These are phyloP conservation scores for Columba livia DNA, from an alignment of 2,113 vertebrate genomes.

Conservation along the genomic window DNA sequence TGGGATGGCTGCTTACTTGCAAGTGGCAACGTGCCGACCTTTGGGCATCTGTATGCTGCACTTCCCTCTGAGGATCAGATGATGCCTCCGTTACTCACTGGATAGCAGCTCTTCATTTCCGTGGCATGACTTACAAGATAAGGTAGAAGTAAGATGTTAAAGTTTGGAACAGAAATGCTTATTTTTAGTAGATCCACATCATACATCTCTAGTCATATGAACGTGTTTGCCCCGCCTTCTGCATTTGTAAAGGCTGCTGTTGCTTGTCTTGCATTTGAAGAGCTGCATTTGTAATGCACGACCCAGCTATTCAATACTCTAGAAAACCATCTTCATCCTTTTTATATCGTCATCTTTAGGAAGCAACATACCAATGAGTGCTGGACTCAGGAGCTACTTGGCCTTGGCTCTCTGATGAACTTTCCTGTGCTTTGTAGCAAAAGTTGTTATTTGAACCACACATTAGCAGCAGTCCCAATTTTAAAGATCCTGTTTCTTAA, in stretches of 20 bases:
- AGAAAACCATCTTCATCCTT: neutral
- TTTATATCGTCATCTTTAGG: neutral
- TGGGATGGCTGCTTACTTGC: neutral
- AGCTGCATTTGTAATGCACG: neutral
- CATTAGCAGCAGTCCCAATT: neutral
- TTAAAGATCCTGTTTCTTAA: neutral
- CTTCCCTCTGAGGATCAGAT: neutral
- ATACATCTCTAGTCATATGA: neutral
- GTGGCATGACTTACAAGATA: neutral
- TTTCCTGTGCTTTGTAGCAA: neutral
- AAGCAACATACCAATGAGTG: neutral
- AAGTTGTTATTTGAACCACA: neutral
- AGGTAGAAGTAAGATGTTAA: neutral
- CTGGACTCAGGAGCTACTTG: neutral
- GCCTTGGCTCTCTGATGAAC: neutral
- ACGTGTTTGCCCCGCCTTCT: neutral
- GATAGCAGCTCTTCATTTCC: neutral
- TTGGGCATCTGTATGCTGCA: neutral
- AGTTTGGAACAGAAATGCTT: neutral
- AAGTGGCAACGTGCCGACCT: neutral
- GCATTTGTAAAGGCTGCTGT: neutral
- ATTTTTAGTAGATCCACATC: neutral
- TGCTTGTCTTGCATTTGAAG: neutral
- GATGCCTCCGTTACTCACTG: neutral
- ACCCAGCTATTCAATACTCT: neutral